Base-by-base conservation (phyloP, 2,113 vertebrate genomes). In the Lagopus muta region DNA sequence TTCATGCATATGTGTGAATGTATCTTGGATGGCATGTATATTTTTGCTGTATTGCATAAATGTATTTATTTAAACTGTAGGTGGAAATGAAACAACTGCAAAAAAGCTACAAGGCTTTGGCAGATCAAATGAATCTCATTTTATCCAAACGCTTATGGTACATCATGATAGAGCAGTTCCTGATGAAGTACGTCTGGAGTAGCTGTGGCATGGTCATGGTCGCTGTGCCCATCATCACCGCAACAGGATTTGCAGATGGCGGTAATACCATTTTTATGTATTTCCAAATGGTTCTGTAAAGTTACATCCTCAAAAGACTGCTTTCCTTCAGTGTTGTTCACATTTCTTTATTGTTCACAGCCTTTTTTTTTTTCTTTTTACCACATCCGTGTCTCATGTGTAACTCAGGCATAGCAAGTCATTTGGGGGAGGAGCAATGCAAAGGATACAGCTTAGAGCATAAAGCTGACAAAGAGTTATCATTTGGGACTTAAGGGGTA, bases 111-210 rank as follows among this genome's bases (percentile, higher is more conserved):
- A 98, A 97, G 92, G 98, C 98, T 74, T 97, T 99, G 97, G 98
- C 98, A 5, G 98, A 98, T 50, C 99, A 99, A 92, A 99, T 99
- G 98, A 98, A 99, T 96, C 98, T 99, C 82, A 99, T 99, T 96
- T 97, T 99, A 82, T 99, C 99, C 88, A 99, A 99, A 92, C 98
- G 99, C 19, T 98, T 99, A 20, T 99, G 99, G 99, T 99, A 99
- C 97, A 98, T 99, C 96, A 99, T 99, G 99, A 96, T 99, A 84
- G 99, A 99, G 88, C 99, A 99, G 96, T 99, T 99, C 97, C 98
- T 99, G 94, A 99, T 99, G 99, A 99, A 99, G 96, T 99, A 99
- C 25, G 99, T 99, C 90, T 99, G 99, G 99, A 99, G 99, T 90
- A 94, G 98, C 96, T 97, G 99, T 85, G 99, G 99, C 15, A 98